Evolutionary conservation across 2,888 invertebrate genomes (phyloP).

Genomic region (Tiliacea citrago): DNA sequence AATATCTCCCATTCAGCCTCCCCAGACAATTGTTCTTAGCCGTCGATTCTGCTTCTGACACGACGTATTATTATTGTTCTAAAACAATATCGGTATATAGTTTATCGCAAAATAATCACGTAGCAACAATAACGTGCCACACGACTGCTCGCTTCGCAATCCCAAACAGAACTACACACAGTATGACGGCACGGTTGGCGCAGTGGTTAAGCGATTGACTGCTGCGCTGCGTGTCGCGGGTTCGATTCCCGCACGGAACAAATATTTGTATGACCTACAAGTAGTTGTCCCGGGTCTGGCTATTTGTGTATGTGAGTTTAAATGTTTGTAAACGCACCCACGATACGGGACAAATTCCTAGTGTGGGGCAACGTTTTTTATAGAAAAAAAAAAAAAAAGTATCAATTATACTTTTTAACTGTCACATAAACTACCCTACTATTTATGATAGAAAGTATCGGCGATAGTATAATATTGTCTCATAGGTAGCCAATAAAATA

Average conservation of each 20-base stretch:
- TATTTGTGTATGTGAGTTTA: too few species aligned
- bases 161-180: constrained; percentile 35
- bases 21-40: constrained; percentile 3
- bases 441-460: constrained; percentile 73
- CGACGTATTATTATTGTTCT: constrained; percentile 46
- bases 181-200: too few species aligned
- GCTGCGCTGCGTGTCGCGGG: too few species aligned
- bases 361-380: too few species aligned
- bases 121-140: constrained; percentile 37
- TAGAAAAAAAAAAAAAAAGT: too few species aligned
- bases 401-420: constrained; percentile 53
- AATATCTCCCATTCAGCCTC: constrained; percentile 2
- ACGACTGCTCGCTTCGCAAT: constrained; percentile 38
- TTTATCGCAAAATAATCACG: constrained; percentile 60
- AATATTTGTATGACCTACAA: too few species aligned
- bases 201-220: too few species aligned
- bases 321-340: too few species aligned
- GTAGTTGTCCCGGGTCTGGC: too few species aligned
- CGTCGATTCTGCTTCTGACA: constrained; percentile 36
- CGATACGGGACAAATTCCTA: too few species aligned
- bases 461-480: constrained; percentile 72
- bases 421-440: constrained; percentile 64
- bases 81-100: constrained; percentile 40
- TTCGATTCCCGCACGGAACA: too few species aligned
- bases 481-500: constrained; percentile 75